Evolutionary conservation across 1,140 invertebrate species (phyloP), one percentile per base, ranked within the genome.

Genomic region (Polypedilum vanderplanki): DNA sequence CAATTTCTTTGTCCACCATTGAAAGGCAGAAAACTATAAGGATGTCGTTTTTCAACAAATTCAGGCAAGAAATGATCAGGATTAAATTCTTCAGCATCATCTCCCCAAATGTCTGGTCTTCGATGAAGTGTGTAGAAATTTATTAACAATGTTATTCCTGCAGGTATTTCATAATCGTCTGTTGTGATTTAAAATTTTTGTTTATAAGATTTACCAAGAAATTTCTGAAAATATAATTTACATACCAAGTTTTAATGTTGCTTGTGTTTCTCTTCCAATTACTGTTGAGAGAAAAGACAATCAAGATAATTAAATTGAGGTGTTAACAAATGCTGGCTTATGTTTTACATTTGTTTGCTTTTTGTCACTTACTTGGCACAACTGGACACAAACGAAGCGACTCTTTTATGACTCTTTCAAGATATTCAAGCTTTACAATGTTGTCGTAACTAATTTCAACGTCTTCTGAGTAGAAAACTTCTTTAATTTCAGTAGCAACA

Each of bases 11-110:
- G 82, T 9, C 87, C 87, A 40, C 83, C 86, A 40, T 85, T 86
- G 78, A 88, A 88, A 10, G 87, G 86, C 33, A 87, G 77, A 77
- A 84, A 88, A 1, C 80, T 81, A 78, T 79, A 84, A 1, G 82
- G 80, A 76, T 84, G 77, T 76, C 82, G 77, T 75, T 82, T 75
- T n/a, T 75, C 76, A 7, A 79, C 75, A 74, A 82, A 80, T 74
- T 80, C 79, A 10, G 84, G 83, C 12, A 84, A 76, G 79, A 89
- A 90, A 76, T 87, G 79, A 70, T 89, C 86, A 0, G 88, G 88
- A 79, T 88, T 81, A 78, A 88, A 90, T n/a, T 78, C 77, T 24
- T 87, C 83, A 1, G 88, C 88, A 73, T 89, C 81, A 17, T 85
- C 82, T 77, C 85, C 77, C 78, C 78, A 78, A 17, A 75, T 41